Conservation (phyloP, 2,113 vertebrate species). For the Syrrhaptes paradoxus region DNA sequence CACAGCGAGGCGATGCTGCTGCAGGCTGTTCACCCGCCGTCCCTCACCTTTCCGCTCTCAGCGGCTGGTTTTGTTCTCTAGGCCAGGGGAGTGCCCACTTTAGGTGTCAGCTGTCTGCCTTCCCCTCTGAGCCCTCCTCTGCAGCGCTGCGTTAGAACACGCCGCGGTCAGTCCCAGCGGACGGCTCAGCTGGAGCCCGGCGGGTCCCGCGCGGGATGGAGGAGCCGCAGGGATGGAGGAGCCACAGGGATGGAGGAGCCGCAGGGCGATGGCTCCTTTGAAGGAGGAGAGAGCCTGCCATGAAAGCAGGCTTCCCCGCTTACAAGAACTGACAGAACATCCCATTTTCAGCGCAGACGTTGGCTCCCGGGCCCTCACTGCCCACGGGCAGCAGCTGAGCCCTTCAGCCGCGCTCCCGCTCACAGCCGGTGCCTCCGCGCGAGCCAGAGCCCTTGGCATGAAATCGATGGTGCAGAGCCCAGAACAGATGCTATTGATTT, state of each 20-base stretch:
- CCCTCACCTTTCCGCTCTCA: not conserved
- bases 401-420: not conserved
- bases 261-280: not conserved
- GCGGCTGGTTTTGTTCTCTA: not conserved
- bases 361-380: not conserved
- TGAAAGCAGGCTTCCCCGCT: not conserved
- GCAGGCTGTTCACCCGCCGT: not conserved
- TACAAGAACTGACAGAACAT: not conserved
- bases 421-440: rapidly evolving
- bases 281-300: not conserved
- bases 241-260: not conserved
- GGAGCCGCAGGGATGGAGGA: no score
- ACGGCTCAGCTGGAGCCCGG: not conserved
- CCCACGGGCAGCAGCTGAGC: not conserved
- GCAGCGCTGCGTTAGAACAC: rapidly evolving
- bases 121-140: not conserved
- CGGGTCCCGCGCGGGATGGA: no score
- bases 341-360: rapidly evolving
- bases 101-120: not conserved
- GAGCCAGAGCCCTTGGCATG: not conserved
- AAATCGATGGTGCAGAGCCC: not conserved
- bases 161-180: rapidly evolving
- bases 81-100: rapidly evolving
- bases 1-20: not conserved
- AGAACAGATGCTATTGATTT: not conserved